phyloP scores from a whole-genome alignment of 2,113 vertebrate genomes.

The Aphyosemion australe region DNA sequence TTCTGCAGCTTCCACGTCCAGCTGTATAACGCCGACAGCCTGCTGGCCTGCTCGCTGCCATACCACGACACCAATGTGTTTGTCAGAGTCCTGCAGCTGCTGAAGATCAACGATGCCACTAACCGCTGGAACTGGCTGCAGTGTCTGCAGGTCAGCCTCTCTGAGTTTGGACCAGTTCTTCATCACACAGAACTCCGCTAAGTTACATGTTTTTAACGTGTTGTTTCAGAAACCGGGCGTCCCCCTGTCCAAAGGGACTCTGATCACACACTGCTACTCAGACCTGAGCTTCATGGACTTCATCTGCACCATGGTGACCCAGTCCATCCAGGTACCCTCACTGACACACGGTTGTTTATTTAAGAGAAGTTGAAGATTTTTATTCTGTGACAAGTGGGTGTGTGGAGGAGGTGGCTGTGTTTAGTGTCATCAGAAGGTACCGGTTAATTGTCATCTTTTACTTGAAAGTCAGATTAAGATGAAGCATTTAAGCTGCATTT shows the following conservation, averaged over 20 bases:
- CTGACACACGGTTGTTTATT: neutral
- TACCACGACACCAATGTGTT: slow-evolving; percentile 95
- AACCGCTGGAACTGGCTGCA: slow-evolving; percentile 93
- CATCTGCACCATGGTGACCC: slow-evolving; percentile 89
- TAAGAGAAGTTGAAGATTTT: too few species aligned
- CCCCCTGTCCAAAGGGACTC: slow-evolving; percentile 86
- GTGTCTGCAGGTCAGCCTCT: slow-evolving; percentile 83
- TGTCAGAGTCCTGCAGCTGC: slow-evolving; percentile 90
- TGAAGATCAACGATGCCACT: slow-evolving; percentile 85
- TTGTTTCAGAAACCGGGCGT: slow-evolving; percentile 87
- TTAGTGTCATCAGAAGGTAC: too few species aligned
- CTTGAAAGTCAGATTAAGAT: too few species aligned
- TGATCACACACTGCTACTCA: slow-evolving; percentile 92
- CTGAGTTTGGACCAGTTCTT: neutral
- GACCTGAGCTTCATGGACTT: slow-evolving; percentile 97
- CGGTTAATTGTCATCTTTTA: too few species aligned
- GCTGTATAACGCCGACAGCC: slow-evolving; percentile 89
- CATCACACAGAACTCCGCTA: too few species aligned
- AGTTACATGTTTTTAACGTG: neutral
- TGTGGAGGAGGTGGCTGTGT: too few species aligned
- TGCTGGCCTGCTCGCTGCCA: slow-evolving; percentile 90
- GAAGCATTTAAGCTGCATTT: too few species aligned
- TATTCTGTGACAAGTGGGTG: too few species aligned
- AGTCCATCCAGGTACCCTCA: slow-evolving; percentile 85
- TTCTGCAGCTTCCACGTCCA: slow-evolving; percentile 91